Evolutionary conservation across 1,140 invertebrate genomes (phyloP).

Genomic region (Carposina sasakii): DNA sequence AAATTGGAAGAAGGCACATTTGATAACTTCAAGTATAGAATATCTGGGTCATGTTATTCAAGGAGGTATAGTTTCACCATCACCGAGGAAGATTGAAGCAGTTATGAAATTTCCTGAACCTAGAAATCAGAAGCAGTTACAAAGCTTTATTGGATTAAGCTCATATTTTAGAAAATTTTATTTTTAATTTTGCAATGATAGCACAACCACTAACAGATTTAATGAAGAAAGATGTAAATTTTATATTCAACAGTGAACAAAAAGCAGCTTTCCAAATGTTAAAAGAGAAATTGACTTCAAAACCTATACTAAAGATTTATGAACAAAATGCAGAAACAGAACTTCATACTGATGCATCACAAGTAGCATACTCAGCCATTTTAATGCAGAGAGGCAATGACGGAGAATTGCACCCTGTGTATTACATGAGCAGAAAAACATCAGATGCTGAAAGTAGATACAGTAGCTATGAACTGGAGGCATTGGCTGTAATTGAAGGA

Average conservation of each 20-base stretch:
- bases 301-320: slow-evolving; percentile 32
- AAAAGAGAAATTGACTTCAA: slow-evolving; percentile 6
- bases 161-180: no score
- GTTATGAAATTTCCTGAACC: not conserved
- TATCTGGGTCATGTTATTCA: no score
- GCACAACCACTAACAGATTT: not conserved
- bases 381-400: slow-evolving; percentile 23
- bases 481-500: slow-evolving; percentile 43
- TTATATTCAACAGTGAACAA: not conserved
- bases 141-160: not conserved
- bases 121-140: not conserved
- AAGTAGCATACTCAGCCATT: slow-evolving; percentile 32
- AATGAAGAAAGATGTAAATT: not conserved
- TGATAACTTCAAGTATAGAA: no score
- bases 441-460: slow-evolving; percentile 56
- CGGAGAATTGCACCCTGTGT: slow-evolving; percentile 20
- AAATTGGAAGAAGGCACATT: no score
- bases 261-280: not conserved
- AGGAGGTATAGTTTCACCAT: no score
- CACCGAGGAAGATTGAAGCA: no score
- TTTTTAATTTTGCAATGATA: not conserved
- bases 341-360: slow-evolving; percentile 40
- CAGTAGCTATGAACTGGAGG: slow-evolving; percentile 47
- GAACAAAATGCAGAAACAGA: slow-evolving; percentile 20
- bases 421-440: slow-evolving; percentile 34